phyloP scores from a whole-genome alignment of 2,113 vertebrate species.

The Pedetes capensis region DNA sequence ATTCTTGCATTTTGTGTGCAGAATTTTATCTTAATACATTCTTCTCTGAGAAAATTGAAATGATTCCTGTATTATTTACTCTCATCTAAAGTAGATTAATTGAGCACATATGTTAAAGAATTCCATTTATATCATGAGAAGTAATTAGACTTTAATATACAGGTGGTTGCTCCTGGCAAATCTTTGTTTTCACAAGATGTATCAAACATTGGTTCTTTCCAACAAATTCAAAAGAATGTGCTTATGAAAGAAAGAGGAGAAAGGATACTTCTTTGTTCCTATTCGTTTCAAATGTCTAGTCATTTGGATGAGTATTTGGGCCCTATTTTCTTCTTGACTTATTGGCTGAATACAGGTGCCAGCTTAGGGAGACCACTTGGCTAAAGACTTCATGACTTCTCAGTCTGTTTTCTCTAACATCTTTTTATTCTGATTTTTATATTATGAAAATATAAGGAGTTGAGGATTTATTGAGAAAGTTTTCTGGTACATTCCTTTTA shows the following conservation, averaged over 20 bases:
- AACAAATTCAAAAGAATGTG: neutral
- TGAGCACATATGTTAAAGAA: neutral
- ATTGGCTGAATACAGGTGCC: too few species aligned
- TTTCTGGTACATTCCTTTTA: neutral
- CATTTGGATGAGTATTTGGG: neutral
- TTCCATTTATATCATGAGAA: neutral
- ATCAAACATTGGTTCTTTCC: neutral
- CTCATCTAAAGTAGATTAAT: neutral
- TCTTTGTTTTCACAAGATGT: neutral
- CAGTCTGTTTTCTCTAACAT: neutral
- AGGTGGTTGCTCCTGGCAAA: neutral
- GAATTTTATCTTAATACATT: neutral
- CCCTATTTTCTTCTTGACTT: neutral
- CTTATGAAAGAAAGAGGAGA: neutral
- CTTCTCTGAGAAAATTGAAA: neutral
- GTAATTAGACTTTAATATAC: slow-evolving; percentile 13
- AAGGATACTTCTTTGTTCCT: neutral
- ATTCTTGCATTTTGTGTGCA: neutral
- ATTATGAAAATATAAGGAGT: neutral
- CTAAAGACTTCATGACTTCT: neutral
- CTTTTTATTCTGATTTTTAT: neutral
- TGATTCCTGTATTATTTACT: neutral
- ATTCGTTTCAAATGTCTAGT: neutral
- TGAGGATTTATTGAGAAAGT: neutral
- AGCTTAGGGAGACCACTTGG: neutral